A percentile compares a stretch with the other conserved stretches of the same genome.
Conservation (phyloP, 2,113 vertebrate species). For the Monarcha castaneiventris region DNA sequence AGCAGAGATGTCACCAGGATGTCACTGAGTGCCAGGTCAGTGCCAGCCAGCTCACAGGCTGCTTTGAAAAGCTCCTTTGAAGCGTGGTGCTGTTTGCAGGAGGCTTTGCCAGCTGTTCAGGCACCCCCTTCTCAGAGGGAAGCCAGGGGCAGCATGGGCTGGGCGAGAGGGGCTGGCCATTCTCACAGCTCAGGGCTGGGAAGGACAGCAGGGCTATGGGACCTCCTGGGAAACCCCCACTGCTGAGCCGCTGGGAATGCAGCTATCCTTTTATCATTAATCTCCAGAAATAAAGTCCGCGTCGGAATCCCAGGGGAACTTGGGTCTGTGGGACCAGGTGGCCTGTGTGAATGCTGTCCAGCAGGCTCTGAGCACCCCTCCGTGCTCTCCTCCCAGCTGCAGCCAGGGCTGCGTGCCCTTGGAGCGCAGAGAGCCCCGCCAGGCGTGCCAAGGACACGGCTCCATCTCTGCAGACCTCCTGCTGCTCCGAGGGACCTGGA, state of each 20-base stretch:
- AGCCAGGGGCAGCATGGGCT: accelerated
- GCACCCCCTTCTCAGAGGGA: accelerated
- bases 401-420: accelerated
- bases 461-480: not conserved
- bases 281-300: not conserved
- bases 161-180: accelerated
- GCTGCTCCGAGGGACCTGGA: not conserved
- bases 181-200: not conserved
- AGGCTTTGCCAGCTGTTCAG: not conserved
- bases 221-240: not conserved
- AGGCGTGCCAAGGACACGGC: accelerated
- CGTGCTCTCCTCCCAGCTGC: not conserved
- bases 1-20: not conserved
- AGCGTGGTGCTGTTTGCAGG: not conserved
- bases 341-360: not conserved
- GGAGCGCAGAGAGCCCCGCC: not conserved
- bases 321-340: not conserved
- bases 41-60: not conserved
- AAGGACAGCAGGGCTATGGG: not conserved
- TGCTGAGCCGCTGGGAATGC: not conserved
- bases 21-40: not conserved
- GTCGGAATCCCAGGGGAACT: accelerated
- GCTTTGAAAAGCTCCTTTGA: not conserved
- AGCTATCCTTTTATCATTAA: not conserved
- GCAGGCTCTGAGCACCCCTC: not conserved